Percentiles rank a stretch among this genome's conserved stretches.
Evolutionary conservation across 2,113 vertebrate species (phyloP).

Genomic region (Neomonachus schauinslandi): DNA sequence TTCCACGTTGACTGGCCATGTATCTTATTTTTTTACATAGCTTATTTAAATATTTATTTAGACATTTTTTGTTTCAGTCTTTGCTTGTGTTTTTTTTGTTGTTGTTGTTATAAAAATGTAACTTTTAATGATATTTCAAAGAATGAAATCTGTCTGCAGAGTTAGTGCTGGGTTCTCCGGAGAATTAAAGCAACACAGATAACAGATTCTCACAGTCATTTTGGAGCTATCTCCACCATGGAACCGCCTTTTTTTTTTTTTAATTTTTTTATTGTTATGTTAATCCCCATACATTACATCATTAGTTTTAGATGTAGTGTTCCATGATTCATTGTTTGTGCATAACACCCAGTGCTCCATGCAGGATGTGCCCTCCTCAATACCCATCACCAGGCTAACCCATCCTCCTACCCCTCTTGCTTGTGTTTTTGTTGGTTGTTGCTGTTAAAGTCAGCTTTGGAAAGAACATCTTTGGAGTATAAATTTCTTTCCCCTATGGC

Average conservation of each 20-base stretch:
- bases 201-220: background rate
- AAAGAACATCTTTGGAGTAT: background rate
- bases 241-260: background rate
- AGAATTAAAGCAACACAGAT: background rate
- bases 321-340: no score
- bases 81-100: background rate
- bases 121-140: constrained; percentile 4
- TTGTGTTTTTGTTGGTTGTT: background rate
- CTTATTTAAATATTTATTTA: constrained; percentile 29
- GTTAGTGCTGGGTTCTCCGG: background rate
- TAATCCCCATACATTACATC: no score
- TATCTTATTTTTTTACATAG: background rate
- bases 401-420: background rate
- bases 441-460: background rate
- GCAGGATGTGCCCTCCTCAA: no score
- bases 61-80: background rate
- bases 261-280: no score
- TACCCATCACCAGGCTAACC: no score
- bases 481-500: background rate
- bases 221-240: background rate
- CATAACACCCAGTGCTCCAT: no score
- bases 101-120: background rate
- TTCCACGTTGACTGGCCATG: background rate
- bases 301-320: no score
- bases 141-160: background rate